phyloP scores from a whole-genome alignment of 2,888 invertebrate genomes.

The Oscheius sp. region DNA sequence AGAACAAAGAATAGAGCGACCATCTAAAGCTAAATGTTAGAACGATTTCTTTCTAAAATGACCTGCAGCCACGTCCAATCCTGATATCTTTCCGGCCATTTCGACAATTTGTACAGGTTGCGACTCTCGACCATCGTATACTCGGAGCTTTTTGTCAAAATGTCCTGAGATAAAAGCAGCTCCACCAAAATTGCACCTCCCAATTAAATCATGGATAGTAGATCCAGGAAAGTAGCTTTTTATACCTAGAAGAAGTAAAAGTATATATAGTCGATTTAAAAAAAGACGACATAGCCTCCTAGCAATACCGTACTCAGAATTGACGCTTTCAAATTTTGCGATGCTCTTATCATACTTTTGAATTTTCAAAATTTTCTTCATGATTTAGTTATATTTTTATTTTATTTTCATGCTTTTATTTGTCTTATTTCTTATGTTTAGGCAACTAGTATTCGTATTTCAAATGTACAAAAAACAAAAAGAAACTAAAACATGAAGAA shows the following conservation, averaged over 20 bases:
- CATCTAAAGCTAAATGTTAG: conserved; percentile 77
- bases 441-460: too few relatives aligned
- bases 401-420: too few relatives aligned
- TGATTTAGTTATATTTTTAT: too few relatives aligned
- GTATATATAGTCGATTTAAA: neutral
- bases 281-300: too few relatives aligned
- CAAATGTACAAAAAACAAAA: too few relatives aligned
- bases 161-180: conserved; percentile 95
- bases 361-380: too few relatives aligned
- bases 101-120: conserved; percentile 80
- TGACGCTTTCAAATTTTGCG: too few relatives aligned
- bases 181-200: conserved; percentile 79
- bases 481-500: too few relatives aligned
- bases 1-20: conserved; percentile 87
- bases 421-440: too few relatives aligned
- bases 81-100: conserved; percentile 91
- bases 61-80: conserved; percentile 35
- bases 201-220: conserved; percentile 71
- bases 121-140: conserved; percentile 90
- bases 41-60: neutral
- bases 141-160: conserved; percentile 91
- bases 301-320: too few relatives aligned
- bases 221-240: conserved; percentile 64
- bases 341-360: too few relatives aligned
- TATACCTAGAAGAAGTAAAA: conserved; percentile 21